Conservation (phyloP, 1,140 invertebrate genomes). For the Neodiprion virginianus region DNA sequence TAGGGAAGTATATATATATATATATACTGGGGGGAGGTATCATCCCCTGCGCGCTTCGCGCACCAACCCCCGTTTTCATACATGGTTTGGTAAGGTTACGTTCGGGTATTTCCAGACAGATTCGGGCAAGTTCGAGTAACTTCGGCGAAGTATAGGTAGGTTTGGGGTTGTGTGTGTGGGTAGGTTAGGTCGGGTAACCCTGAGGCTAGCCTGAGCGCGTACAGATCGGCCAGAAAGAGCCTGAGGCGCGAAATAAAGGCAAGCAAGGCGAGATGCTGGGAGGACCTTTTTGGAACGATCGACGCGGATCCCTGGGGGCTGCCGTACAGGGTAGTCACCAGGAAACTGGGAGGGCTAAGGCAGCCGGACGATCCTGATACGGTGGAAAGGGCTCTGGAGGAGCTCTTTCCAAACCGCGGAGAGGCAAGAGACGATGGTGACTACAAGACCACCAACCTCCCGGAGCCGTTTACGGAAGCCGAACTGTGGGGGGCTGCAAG, state of each 20-base stretch:
- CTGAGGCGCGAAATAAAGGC: conserved; percentile 3
- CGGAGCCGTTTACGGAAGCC: neutral
- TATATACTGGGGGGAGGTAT: too few relatives aligned
- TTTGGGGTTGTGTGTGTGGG: too few relatives aligned
- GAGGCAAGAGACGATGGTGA: neutral
- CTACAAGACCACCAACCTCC: neutral
- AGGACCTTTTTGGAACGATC: conserved; percentile 15
- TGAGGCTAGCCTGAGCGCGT: too few relatives aligned
- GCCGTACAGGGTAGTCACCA: conserved; percentile 23
- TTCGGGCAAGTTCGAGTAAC: too few relatives aligned
- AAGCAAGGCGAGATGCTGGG: conserved; percentile 12
- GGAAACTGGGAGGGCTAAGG: conserved; percentile 1
- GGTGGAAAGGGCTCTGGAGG: neutral
- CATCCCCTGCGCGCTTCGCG: too few relatives aligned
- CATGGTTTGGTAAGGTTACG: too few relatives aligned
- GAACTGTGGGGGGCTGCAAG: neutral
- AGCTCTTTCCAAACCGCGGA: neutral
- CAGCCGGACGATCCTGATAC: neutral
- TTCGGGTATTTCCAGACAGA: too few relatives aligned
- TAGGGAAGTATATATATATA: too few relatives aligned
- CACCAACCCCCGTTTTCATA: too few relatives aligned
- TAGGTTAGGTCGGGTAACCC: too few relatives aligned
- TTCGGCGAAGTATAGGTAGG: too few relatives aligned
- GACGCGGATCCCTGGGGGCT: conserved; percentile 21
- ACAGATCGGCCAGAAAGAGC: neutral